These are phyloP conservation scores for Pseudomyrmex concolor DNA, from an alignment of 1,140 invertebrate genomes.

Conservation along the genomic window DNA sequence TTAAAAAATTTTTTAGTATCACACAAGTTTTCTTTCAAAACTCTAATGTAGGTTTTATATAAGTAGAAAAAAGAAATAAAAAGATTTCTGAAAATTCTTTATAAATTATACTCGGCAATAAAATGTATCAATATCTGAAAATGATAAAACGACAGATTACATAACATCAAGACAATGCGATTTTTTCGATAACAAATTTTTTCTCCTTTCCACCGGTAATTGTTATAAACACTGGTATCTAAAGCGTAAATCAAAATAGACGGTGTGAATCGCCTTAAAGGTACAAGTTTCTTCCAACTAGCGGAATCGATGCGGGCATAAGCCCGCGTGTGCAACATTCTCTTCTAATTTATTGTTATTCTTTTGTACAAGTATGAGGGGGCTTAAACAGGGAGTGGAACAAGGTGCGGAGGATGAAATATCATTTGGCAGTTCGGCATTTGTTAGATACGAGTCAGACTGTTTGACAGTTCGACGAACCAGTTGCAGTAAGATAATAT, in stretches of 20 bases:
- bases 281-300: conserved; percentile 69
- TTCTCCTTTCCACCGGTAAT: conserved; percentile 39
- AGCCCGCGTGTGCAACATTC: conserved; percentile 39
- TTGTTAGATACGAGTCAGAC: conserved; percentile 67
- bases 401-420: conserved; percentile 62
- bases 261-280: conserved; percentile 65
- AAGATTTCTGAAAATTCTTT: not conserved
- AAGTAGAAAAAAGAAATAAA: not conserved
- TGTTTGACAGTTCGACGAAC: conserved; percentile 63
- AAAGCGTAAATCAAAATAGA: conserved; percentile 51
- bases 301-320: conserved; percentile 56
- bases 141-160: not conserved
- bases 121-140: not conserved
- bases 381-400: conserved; percentile 63
- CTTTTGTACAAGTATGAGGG: conserved; percentile 69
- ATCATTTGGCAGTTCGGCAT: conserved; percentile 72
- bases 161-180: conserved; percentile 43
- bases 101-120: not conserved
- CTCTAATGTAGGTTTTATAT: not conserved
- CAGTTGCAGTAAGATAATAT: conserved; percentile 44
- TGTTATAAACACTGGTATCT: conserved; percentile 52
- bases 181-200: conserved; percentile 35
- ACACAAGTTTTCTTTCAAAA: conserved; percentile 8
- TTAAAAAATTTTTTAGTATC: not conserved
- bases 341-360: conserved; percentile 62